Conservation (phyloP, 2,888 invertebrate genomes). For the Anticlea derivata region DNA sequence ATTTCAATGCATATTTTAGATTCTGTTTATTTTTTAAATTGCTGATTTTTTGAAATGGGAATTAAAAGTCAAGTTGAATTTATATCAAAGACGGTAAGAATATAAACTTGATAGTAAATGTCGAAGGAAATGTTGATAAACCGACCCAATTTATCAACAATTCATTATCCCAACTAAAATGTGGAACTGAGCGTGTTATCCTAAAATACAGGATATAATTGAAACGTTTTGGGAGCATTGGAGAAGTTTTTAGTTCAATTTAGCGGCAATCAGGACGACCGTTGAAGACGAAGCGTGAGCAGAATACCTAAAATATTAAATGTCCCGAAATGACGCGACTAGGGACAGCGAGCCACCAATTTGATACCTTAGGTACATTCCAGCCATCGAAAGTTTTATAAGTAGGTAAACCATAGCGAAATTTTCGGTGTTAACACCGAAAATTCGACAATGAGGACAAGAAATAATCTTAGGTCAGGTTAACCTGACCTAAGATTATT, state of each 20-base stretch:
- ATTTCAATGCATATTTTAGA: too few relatives aligned
- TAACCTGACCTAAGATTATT: too few relatives aligned
- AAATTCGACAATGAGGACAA: too few relatives aligned
- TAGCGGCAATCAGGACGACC: constrained; percentile 83
- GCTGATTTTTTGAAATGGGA: too few relatives aligned
- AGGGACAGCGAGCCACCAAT: constrained; percentile 65
- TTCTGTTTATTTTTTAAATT: too few relatives aligned
- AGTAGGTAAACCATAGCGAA: not conserved
- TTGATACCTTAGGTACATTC: constrained; percentile 63
- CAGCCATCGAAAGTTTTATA: constrained; percentile 27
- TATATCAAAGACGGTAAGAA: too few relatives aligned
- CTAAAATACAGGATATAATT: constrained; percentile 71
- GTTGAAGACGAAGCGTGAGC: constrained; percentile 80
- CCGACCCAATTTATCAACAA: constrained; percentile 23
- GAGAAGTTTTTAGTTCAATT: constrained; percentile 84
- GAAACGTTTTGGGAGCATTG: constrained; percentile 78
- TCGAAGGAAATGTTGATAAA: not conserved
- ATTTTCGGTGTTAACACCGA: not conserved
- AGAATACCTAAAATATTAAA: constrained; percentile 81
- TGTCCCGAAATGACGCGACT: constrained; percentile 66
- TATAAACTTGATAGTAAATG: too few relatives aligned
- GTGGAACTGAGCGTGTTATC: constrained; percentile 40
- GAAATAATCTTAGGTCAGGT: too few relatives aligned
- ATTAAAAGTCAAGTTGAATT: too few relatives aligned
- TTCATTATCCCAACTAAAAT: constrained; percentile 26